These are phyloP conservation scores for Galeopterus variegatus DNA, from an alignment of 2,113 vertebrate genomes.

Conservation along the genomic window DNA sequence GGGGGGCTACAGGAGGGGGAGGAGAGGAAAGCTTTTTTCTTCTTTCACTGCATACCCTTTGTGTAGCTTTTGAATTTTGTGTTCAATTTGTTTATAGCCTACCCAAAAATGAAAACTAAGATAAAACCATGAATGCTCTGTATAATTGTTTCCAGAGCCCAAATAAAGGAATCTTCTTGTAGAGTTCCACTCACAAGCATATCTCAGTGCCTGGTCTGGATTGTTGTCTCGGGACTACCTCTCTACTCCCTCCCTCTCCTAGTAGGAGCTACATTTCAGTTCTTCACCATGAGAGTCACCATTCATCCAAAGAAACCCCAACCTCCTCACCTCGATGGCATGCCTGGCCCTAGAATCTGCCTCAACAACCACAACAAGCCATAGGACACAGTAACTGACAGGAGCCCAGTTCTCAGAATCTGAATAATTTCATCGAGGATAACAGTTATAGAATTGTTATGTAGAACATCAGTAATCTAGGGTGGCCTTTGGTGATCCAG, in stretches of 20 bases:
- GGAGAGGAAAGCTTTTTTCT: background rate
- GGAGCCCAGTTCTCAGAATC: background rate
- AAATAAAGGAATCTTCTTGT: background rate
- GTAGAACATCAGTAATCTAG: background rate
- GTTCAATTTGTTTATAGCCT: background rate
- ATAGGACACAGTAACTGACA: background rate
- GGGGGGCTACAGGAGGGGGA: background rate
- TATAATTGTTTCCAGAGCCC: background rate
- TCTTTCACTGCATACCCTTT: background rate
- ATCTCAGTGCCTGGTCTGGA: background rate
- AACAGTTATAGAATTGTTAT: background rate
- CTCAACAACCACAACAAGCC: background rate
- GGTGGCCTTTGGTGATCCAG: background rate
- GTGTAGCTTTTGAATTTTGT: background rate
- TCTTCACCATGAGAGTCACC: background rate
- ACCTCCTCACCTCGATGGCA: background rate
- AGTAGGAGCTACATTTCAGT: background rate
- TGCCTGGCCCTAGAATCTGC: background rate
- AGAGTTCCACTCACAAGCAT: background rate
- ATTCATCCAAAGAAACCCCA: background rate
- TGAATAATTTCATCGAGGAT: background rate
- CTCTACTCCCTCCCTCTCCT: background rate
- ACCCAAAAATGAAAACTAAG: constrained; percentile 32
- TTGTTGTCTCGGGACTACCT: background rate
- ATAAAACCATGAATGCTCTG: background rate